phyloP scores from a whole-genome alignment of 1,140 invertebrate species.

The silkworm (Bombyx mori) region DNA sequence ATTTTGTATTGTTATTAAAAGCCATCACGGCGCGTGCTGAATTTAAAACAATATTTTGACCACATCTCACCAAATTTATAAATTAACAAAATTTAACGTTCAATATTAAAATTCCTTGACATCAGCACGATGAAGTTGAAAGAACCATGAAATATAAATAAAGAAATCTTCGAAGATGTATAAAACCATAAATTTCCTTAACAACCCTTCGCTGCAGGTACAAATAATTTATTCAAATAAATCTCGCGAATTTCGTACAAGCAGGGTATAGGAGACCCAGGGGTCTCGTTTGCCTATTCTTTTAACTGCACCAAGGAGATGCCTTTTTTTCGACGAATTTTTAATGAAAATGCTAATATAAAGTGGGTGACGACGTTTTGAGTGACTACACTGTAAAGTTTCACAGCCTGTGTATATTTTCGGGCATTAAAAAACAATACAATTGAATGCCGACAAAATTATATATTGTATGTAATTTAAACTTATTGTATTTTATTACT shows the following conservation, averaged over 20 bases:
- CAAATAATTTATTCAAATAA: conserved; percentile 69
- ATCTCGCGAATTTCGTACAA: conserved; percentile 52
- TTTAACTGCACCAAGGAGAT: conserved; percentile 57
- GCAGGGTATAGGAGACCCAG: conserved; percentile 36
- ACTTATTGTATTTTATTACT: too few relatives aligned
- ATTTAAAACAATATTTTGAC: background rate
- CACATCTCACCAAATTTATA: too few relatives aligned
- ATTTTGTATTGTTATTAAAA: conserved; percentile 7
- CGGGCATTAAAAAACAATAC: background rate
- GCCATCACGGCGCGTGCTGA: conserved; percentile 10
- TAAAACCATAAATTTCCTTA: conserved; percentile 34
- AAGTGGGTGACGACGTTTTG: conserved; percentile 23
- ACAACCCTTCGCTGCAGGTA: conserved; percentile 63
- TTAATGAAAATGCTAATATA: conserved; percentile 52
- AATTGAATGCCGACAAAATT: too few relatives aligned
- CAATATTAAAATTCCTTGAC: too few relatives aligned
- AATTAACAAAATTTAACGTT: too few relatives aligned
- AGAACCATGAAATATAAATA: too few relatives aligned
- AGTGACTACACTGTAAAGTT: conserved; percentile 8
- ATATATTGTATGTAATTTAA: too few relatives aligned
- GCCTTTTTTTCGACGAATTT: conserved; percentile 31
- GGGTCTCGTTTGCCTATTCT: conserved; percentile 55
- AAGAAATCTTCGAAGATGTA: conserved; percentile 8
- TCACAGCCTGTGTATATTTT: background rate
- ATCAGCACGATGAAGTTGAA: too few relatives aligned